Base-by-base conservation (phyloP, 2,113 vertebrate genomes). In the Nesospiza acunhae region DNA sequence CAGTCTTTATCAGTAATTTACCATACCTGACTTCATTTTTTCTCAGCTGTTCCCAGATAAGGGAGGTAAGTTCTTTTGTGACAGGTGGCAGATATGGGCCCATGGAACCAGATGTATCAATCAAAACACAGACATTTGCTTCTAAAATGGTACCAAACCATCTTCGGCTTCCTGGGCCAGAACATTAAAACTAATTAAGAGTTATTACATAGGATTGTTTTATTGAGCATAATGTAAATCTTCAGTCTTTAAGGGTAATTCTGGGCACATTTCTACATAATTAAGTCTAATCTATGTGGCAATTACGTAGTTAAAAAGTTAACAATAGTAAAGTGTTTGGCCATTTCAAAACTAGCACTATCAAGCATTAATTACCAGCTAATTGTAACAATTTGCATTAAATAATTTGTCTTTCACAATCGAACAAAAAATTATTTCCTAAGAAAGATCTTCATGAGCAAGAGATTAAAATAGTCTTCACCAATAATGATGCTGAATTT, bases 11-110 rank as follows among this genome's bases (percentile, higher is more conserved):
- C 72, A 90, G 47, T 20, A 64, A 66, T 62, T 50, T 27, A 31
- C 70, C 92, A 77, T 93, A 98, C 98, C 98, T 98, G 84, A 97
- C 62, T 50, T 94, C 92, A 49, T 96, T 97, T 85, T 89, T 96
- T 66, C 98, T 94, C 70, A 99, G 97, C 91, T 99, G 98, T 46
- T 99, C 99, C 98, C 98, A 99, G 86, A 99, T 97, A 56, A 99
- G 97, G 35, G 98, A 97, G 41, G 94, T n/a, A 68, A 98, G 94
- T 68, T 97, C 98, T 47, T 89, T 97, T 53, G 95, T 97, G 76
- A 99, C 33, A 33, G 93, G 59, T 46, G 94, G 83, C 91, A 98
- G 93, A 79, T 95, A 81, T 2, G 96, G 94, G 39, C 94, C 97
- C 98, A 98, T 98, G 89, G 98, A 99, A 49, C 98, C 98, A 1